These are phyloP conservation scores for Halocynthia roretzi DNA, from an alignment of 23 tunicate species.

Conservation along the genomic window DNA sequence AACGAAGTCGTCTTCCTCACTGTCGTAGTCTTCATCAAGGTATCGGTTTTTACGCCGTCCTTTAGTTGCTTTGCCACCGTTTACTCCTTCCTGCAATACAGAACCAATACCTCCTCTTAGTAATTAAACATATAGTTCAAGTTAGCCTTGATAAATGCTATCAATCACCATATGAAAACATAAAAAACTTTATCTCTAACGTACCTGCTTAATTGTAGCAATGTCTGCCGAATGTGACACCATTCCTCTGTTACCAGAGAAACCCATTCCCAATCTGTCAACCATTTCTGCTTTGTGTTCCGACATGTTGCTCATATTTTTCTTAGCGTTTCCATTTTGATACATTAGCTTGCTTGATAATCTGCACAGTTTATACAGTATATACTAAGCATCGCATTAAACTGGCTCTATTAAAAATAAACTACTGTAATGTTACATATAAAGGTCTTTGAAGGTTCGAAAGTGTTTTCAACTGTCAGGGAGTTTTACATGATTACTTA, in stretches of 20 bases:
- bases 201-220: constrained; percentile 79
- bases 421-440: too few species aligned
- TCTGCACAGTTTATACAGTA: not conserved
- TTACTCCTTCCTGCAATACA: constrained; percentile 17
- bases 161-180: not conserved
- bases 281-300: constrained; percentile 46
- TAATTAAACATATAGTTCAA: not conserved
- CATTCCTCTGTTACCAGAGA: constrained; percentile 7
- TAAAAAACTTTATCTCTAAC: not conserved
- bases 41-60: constrained; percentile 55
- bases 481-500: too few species aligned
- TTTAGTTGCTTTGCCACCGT: not conserved
- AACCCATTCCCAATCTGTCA: constrained; percentile 84
- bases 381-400: too few species aligned
- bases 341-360: constrained; percentile 11
- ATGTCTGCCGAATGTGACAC: constrained; percentile 68
- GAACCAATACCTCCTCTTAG: constrained; percentile 1
- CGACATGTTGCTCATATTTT: not conserved
- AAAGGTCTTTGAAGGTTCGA: too few species aligned
- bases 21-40: constrained; percentile 49
- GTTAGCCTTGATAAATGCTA: constrained; percentile 6
- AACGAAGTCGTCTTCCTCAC: constrained; percentile 67
- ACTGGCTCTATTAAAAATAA: too few species aligned
- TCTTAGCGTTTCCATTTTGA: constrained; percentile 13
- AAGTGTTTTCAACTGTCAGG: not conserved